Evolutionary conservation across 2,113 vertebrate species (phyloP).

Genomic region (Chionomys nivalis): DNA sequence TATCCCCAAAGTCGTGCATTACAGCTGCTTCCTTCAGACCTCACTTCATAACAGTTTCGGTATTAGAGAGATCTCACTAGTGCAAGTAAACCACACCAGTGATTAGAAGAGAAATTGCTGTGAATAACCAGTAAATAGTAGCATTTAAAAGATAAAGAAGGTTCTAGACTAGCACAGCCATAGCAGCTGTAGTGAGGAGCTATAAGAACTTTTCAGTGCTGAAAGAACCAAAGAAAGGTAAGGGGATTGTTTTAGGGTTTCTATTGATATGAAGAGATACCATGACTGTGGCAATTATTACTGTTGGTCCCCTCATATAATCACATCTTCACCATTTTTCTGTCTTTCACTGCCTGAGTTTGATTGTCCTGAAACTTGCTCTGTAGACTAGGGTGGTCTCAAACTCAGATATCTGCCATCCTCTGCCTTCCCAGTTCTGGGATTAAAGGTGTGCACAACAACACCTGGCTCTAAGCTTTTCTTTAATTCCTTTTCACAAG

Average conservation of each 20-base stretch:
- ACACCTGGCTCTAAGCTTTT: background rate
- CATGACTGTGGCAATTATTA: background rate
- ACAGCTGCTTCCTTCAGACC: background rate
- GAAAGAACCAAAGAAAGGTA: background rate
- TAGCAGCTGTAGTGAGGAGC: background rate
- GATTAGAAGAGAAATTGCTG: background rate
- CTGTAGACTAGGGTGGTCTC: background rate
- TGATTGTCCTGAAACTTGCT: background rate
- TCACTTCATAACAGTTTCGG: background rate
- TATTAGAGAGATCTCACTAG: background rate
- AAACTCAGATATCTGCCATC: background rate
- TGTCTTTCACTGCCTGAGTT: background rate
- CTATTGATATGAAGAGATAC: background rate
- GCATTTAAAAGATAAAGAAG: background rate
- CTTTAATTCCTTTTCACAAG: background rate
- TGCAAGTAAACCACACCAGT: rapidly evolving
- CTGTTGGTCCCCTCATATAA: background rate
- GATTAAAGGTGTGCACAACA: background rate
- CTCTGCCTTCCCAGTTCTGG: background rate
- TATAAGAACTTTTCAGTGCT: background rate
- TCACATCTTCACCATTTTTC: background rate
- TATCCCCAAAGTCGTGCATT: background rate
- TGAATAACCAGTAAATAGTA: background rate
- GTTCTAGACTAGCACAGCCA: background rate
- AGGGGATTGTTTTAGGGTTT: background rate